A percentile compares a stretch with the other conserved stretches of the same genome.
Evolutionary conservation across 2,113 vertebrate species (phyloP).

Genomic region (Miniopterus natalensis): DNA sequence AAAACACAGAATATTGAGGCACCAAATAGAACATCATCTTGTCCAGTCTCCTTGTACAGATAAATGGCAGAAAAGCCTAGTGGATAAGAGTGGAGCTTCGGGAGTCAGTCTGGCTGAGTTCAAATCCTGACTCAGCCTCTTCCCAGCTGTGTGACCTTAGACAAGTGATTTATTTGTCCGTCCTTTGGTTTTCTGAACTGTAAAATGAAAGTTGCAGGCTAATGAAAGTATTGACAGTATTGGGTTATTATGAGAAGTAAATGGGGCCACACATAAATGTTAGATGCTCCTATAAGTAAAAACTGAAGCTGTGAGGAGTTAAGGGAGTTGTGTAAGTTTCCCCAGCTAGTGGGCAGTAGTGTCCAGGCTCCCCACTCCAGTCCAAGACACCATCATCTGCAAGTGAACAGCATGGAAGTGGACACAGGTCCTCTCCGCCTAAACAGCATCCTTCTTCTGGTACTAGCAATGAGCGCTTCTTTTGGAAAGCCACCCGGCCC

Average conservation of each 20-base stretch:
- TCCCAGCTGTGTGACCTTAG: neutral
- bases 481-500: neutral
- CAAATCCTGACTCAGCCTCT: neutral
- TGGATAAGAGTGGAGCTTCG: neutral
- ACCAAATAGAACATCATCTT: neutral
- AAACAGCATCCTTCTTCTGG: neutral
- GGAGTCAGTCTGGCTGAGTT: neutral
- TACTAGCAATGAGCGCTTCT: neutral
- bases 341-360: neutral
- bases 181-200: neutral
- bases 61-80: neutral
- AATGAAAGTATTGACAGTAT: neutral
- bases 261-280: neutral
- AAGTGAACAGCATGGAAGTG: neutral
- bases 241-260: neutral
- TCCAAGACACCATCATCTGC: neutral
- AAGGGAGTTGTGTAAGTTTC: neutral
- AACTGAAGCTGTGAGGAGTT: neutral
- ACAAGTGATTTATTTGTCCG: neutral
- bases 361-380: neutral
- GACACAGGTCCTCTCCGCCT: neutral
- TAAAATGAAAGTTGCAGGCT: neutral
- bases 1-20: neutral
- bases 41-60: neutral
- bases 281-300: neutral